phyloP scores from a whole-genome alignment of 2,113 vertebrate genomes.

The Pseudois nayaur region DNA sequence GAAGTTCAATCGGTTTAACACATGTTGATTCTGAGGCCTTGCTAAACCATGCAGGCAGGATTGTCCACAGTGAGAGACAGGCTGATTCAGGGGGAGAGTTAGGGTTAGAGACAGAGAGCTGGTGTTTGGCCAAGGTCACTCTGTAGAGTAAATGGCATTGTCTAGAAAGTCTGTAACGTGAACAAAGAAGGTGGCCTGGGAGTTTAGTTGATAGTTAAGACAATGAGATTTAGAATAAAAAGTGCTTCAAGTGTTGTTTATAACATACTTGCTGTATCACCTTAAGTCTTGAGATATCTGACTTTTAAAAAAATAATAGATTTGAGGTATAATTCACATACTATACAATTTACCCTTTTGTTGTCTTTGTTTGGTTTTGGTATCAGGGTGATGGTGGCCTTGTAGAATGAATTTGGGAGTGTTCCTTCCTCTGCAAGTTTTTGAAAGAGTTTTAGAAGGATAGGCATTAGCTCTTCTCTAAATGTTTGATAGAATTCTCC shows the following conservation, averaged over 20 bases:
- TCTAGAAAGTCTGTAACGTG: not conserved
- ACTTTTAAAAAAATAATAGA: not conserved
- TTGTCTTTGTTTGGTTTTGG: not conserved
- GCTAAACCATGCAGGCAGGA: not conserved
- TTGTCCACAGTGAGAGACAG: not conserved
- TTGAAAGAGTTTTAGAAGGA: not conserved
- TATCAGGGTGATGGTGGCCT: not conserved
- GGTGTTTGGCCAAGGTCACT: not conserved
- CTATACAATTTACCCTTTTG: not conserved
- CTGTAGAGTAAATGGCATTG: not conserved
- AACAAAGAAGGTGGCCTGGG: not conserved
- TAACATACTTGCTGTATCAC: not conserved
- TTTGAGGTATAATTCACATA: not conserved
- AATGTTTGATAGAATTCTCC: not conserved
- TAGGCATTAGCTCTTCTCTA: not conserved
- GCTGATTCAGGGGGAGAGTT: not conserved
- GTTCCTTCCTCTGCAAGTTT: not conserved
- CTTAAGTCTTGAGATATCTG: not conserved
- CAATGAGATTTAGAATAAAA: not conserved
- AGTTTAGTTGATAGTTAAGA: not conserved
- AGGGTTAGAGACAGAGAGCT: not conserved
- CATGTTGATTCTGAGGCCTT: not conserved
- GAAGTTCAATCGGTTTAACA: not conserved
- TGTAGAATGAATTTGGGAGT: not conserved
- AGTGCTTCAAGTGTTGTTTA: not conserved